Evolutionary conservation across 2,113 vertebrate genomes (phyloP).

Genomic region (Trematocara nigrifrons): DNA sequence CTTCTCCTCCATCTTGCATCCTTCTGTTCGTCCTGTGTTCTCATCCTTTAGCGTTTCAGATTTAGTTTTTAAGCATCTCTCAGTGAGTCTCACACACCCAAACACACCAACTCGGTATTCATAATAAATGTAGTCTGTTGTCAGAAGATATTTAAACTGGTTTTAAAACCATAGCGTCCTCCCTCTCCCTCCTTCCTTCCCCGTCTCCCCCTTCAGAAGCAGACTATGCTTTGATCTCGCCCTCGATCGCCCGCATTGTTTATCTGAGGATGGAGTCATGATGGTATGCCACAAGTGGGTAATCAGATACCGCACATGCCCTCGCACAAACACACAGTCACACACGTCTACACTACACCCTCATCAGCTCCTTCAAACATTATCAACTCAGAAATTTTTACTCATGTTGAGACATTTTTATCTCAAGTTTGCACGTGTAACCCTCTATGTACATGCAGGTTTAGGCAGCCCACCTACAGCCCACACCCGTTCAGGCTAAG

Average conservation of each 20-base stretch:
- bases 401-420: not conserved
- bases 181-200: not conserved
- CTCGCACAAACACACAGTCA: constrained; percentile 10
- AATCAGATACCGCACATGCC: constrained; percentile 39
- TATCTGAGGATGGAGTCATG: constrained; percentile 38
- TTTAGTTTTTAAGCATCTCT: not conserved
- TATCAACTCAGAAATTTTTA: not conserved
- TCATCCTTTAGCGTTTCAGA: not conserved
- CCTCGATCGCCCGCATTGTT: constrained; percentile 38
- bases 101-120: not conserved
- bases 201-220: not conserved
- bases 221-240: constrained; percentile 28
- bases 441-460: not conserved
- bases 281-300: constrained; percentile 27
- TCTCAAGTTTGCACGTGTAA: not conserved
- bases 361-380: constrained; percentile 38
- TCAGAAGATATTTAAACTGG: not conserved
- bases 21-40: not conserved
- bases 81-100: not conserved
- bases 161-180: not conserved
- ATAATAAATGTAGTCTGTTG: not conserved
- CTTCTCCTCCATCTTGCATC: not conserved
- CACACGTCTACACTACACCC: not conserved
- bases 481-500: not conserved
- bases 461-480: not conserved